These are phyloP conservation scores for Melieria picta DNA, from an alignment of 2,888 invertebrate genomes.

Conservation along the genomic window DNA sequence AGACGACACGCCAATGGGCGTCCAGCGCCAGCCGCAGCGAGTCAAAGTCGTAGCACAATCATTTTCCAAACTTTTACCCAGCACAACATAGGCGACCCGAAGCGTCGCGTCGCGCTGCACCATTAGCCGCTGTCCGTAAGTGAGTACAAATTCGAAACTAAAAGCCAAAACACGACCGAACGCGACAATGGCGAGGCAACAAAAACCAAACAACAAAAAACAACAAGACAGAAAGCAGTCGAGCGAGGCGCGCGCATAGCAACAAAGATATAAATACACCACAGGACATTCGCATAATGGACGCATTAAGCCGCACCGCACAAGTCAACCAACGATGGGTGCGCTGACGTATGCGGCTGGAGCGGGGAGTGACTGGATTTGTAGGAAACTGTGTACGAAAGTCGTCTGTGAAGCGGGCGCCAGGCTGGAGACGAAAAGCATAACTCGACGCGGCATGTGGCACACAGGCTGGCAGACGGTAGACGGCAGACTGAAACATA, in stretches of 20 bases:
- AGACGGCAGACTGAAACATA: not conserved
- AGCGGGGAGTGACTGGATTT: too few species aligned
- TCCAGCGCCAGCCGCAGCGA: not conserved
- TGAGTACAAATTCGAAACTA: conserved; percentile 28
- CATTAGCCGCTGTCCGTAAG: conserved; percentile 6
- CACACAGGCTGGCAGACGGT: not conserved
- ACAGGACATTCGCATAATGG: conserved; percentile 31
- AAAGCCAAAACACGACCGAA: conserved; percentile 14
- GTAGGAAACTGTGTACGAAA: too few species aligned
- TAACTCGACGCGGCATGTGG: not conserved
- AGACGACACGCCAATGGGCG: not conserved
- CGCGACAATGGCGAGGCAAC: not conserved
- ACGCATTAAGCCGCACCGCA: conserved; percentile 20
- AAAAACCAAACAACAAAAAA: conserved; percentile 7
- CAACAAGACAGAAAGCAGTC: not conserved
- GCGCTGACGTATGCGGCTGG: too few species aligned
- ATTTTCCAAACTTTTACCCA: conserved; percentile 31
- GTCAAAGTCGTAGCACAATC: conserved; percentile 29
- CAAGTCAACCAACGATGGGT: not conserved
- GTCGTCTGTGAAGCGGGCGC: not conserved
- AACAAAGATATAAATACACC: not conserved
- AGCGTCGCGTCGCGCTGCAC: not conserved
- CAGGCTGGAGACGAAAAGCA: not conserved
- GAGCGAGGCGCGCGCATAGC: not conserved
- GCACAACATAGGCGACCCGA: not conserved